Conservation (phyloP, 2,797 vertebrate genomes). For the Tangara arthus region DNA sequence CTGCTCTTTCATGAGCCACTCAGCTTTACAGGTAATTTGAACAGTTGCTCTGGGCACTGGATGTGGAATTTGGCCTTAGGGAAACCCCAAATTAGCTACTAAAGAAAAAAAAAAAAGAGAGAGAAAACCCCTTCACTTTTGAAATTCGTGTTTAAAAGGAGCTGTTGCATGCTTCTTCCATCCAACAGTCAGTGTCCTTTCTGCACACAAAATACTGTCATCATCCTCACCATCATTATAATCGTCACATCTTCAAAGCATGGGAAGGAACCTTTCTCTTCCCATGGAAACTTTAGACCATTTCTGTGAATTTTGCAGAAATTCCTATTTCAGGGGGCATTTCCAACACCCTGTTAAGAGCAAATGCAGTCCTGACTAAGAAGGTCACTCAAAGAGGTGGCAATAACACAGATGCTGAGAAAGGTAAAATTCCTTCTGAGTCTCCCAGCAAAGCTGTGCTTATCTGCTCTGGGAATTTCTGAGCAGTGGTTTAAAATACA, state of each 20-base stretch:
- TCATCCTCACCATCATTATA: not conserved
- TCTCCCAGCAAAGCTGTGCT: not conserved
- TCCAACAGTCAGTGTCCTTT: not conserved
- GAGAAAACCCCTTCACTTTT: fast-evolving
- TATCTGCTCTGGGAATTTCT: not conserved
- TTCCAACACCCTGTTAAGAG: not conserved
- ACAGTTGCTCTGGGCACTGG: not conserved
- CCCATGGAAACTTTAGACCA: not conserved
- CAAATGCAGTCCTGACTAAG: not conserved
- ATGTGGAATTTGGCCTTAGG: not conserved
- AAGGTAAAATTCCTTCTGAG: not conserved
- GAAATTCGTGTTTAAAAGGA: conserved; percentile 23
- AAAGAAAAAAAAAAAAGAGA: not conserved
- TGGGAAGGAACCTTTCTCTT: not conserved
- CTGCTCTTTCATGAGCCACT: not conserved
- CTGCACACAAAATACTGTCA: not conserved
- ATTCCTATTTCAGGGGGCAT: not conserved
- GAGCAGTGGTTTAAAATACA: not conserved
- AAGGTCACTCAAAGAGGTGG: not conserved
- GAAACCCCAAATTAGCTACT: not conserved
- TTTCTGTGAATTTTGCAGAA: conserved; percentile 25
- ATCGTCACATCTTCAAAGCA: not conserved
- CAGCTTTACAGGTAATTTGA: not conserved
- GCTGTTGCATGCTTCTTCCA: not conserved
- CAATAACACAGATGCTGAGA: not conserved